Base-by-base conservation (phyloP, 2,888 invertebrate genomes). In the Microctonus brassicae region DNA sequence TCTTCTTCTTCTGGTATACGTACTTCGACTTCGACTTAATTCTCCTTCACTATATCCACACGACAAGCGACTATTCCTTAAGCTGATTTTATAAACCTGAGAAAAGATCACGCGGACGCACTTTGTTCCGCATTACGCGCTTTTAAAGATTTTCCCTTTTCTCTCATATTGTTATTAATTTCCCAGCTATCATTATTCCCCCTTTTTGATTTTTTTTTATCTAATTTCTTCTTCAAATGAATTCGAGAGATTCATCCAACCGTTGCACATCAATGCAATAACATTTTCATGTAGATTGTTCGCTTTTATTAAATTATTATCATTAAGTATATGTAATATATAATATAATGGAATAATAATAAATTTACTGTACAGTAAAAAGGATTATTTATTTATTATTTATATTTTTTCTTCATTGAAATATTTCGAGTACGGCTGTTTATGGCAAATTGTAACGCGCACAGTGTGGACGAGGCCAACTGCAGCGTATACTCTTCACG, bases 361-460 rank as follows among this genome's bases (percentile, higher is more conserved):
- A 47, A 17, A 17, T 47, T 5, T 47, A 20, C 47, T 47, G 5
- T 17, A 2, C 17, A 17, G 17, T 47, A 17, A 55, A 22, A 10
- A 26, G 10, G n/a, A 24, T 24, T 55, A n/a, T 22, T 11, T 26
- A 22, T 29, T 29, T 29, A 29, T 29, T 29, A 29, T 29, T 29
- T 5, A 5, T 29, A 5, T 29, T 29, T 29, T 29, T 29, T 29
- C 29, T 29, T 29, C 7, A 7, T 29, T 3, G 3, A 7, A 29
- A 7, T 29, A 17, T 58, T 29, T n/a, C n/a, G 24, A 9, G 13
- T 63, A 9, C 55, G 64, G 75, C 77, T 77, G 76, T 78, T 80
- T 80, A 79, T 76, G 76, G 79, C 67, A 57, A 78, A 74, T 74
- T 72, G 70, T 78, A 76, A 76, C 74, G 76, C 70, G 75, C 69